Base-by-base conservation (phyloP, 2,888 invertebrate genomes). In the Theodoxus fluviatilis region DNA sequence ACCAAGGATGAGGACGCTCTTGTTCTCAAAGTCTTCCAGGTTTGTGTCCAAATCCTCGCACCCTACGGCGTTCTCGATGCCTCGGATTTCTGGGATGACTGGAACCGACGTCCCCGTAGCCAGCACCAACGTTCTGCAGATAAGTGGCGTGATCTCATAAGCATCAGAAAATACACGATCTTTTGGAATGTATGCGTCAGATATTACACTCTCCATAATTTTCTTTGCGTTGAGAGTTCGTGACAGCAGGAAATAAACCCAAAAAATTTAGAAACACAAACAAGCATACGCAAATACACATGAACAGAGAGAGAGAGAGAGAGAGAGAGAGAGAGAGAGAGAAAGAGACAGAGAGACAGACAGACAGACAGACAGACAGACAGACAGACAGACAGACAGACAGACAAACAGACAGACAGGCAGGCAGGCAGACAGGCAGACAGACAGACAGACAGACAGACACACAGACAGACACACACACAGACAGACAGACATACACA, bases 1-100 rank as follows among this genome's bases (percentile, higher is more conserved):
- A 80, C 87, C 87, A 9, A 88, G 74, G 35, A 89, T 88, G 9
- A 88, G 83, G 7, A 88, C 88, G n/a, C 81, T 82, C 76, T 88
- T 82, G 15, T 87, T 87, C 74, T 87, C 87, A 76, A 80, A 88
- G 69, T 85, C 82, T 6, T 80, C 80, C 2, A 2, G 31, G 59
- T 31, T 12, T 61, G 35, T 61, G 3, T 86, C 83, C 31, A 88
- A 77, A 18, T 78, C 74, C 65, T 87, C 87, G 70, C 89, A 88
- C 15, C 85, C 85, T 35, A 79, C 77, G 1, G 82, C 78, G 52
- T 80, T 74, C 57, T 88, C 85, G 0, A 81, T 78, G 0, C 88
- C 88, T 1, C 71, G 71, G 35, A 88, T 78, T 3, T 69, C 66
- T 0, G 87, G 87, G 22, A 78, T 76, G 70, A 86, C 84, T 1